Percentiles rank a stretch among this genome's conserved stretches.
These are phyloP conservation scores for Melanogrammus aeglefinus DNA, from an alignment of 2,797 vertebrate genomes.

Conservation along the genomic window DNA sequence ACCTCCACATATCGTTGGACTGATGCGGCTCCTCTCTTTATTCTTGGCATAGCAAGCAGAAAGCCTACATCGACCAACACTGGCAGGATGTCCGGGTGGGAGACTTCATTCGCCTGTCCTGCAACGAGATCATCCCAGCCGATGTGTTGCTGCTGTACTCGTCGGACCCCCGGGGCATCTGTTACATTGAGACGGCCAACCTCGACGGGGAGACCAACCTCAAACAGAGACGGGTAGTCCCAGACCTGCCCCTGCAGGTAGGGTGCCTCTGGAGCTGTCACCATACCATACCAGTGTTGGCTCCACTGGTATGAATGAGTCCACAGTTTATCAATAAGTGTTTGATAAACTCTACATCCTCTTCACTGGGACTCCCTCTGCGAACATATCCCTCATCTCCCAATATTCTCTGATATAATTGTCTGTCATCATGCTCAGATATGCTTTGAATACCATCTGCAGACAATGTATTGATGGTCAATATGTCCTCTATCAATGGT, in stretches of 20 bases:
- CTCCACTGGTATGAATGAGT: not conserved
- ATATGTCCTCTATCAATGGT: too few relatives aligned
- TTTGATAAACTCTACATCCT: not conserved
- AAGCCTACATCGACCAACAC: constrained; percentile 72
- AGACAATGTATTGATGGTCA: not conserved
- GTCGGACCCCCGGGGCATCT: constrained; percentile 85
- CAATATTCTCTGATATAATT: not conserved
- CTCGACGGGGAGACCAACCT: constrained; percentile 95
- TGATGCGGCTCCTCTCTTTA: not conserved
- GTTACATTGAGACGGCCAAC: constrained; percentile 90
- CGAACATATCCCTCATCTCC: not conserved
- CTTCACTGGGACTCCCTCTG: not conserved
- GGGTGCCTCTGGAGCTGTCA: not conserved
- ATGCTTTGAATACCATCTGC: not conserved
- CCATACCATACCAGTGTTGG: too few relatives aligned
- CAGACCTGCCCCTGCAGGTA: constrained; percentile 65
- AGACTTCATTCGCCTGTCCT: constrained; percentile 86
- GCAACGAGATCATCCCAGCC: constrained; percentile 92
- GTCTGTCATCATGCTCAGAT: not conserved
- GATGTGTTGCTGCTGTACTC: constrained; percentile 90
- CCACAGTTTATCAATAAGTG: not conserved
- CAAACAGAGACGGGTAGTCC: constrained; percentile 90
- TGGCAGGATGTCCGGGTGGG: constrained; percentile 92
- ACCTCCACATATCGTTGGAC: not conserved
- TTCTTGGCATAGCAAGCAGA: constrained; percentile 73